Percentiles rank a stretch among this genome's conserved stretches.
These are phyloP conservation scores for Dicroscelio sp. DNA, from an alignment of 2,888 invertebrate genomes.

Conservation along the genomic window DNA sequence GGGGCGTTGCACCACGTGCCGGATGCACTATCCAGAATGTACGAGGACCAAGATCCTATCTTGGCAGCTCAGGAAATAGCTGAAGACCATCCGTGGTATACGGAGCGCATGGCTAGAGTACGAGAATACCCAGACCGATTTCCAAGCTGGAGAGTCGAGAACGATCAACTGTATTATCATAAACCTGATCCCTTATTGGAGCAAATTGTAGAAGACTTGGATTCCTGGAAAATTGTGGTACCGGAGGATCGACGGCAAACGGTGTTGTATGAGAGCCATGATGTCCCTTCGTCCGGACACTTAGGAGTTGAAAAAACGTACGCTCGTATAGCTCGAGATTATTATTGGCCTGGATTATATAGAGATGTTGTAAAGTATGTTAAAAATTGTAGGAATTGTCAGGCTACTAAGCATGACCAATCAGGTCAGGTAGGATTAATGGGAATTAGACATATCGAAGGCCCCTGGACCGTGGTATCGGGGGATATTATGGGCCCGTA, in stretches of 20 bases:
- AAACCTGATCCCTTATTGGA: not conserved
- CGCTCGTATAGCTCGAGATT: not conserved
- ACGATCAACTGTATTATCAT: not conserved
- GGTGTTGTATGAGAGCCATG: constrained; percentile 22
- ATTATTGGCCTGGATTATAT: constrained; percentile 27
- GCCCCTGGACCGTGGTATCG: constrained; percentile 10
- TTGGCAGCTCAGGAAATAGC: not conserved
- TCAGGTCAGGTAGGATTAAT: not conserved
- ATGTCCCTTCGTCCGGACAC: constrained; percentile 31
- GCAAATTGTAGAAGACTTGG: not conserved
- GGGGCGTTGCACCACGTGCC: not conserved
- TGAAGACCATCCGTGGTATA: not conserved
- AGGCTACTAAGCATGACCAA: constrained; percentile 2
- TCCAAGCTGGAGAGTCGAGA: constrained; percentile 7
- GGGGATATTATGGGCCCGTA: constrained; percentile 38
- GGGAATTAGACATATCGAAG: not conserved
- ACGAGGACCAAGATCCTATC: not conserved
- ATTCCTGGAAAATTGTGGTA: not conserved
- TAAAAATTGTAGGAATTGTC: not conserved
- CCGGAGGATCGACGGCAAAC: not conserved
- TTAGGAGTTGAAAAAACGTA: constrained; percentile 46
- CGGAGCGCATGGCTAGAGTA: not conserved
- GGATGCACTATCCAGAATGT: constrained; percentile 35
- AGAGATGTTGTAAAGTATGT: constrained; percentile 6
- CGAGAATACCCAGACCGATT: not conserved